These are phyloP conservation scores for Myripristis murdjan DNA, from an alignment of 2,797 vertebrate species.

Conservation along the genomic window DNA sequence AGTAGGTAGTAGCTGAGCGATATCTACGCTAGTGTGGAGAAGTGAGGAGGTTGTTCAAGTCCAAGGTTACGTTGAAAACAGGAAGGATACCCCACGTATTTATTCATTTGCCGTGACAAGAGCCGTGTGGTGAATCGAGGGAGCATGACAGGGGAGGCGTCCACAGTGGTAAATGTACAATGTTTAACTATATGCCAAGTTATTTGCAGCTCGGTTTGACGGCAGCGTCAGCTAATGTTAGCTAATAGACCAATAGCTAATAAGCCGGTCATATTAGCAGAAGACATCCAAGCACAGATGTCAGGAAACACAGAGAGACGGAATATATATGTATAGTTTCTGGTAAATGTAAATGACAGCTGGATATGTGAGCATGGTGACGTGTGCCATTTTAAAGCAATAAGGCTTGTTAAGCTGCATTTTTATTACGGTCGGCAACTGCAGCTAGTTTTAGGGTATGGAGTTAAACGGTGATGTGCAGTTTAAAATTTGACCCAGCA, in stretches of 20 bases:
- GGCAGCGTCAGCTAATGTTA: background rate
- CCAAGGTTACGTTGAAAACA: background rate
- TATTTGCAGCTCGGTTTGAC: background rate
- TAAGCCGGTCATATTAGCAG: background rate
- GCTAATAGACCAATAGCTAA: constrained; percentile 6
- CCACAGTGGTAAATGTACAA: constrained; percentile 73
- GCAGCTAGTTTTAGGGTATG: too few species aligned
- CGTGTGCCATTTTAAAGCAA: background rate
- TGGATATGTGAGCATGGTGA: rapidly evolving
- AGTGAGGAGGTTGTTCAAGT: background rate
- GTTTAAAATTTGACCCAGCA: too few species aligned
- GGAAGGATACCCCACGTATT: constrained; percentile 11
- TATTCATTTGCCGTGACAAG: background rate
- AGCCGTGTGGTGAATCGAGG: background rate
- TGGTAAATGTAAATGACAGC: too few species aligned
- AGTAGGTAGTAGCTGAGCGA: background rate
- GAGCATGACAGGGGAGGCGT: constrained; percentile 73
- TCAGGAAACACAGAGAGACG: too few species aligned
- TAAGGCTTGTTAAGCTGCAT: background rate
- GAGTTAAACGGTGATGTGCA: too few species aligned
- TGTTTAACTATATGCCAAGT: background rate
- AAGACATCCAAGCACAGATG: background rate
- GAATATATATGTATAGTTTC: too few species aligned
- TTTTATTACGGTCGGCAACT: too few species aligned
- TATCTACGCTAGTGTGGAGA: background rate